Base-by-base conservation (phyloP, 2,797 vertebrate species). In the Echiichthys vipera region DNA sequence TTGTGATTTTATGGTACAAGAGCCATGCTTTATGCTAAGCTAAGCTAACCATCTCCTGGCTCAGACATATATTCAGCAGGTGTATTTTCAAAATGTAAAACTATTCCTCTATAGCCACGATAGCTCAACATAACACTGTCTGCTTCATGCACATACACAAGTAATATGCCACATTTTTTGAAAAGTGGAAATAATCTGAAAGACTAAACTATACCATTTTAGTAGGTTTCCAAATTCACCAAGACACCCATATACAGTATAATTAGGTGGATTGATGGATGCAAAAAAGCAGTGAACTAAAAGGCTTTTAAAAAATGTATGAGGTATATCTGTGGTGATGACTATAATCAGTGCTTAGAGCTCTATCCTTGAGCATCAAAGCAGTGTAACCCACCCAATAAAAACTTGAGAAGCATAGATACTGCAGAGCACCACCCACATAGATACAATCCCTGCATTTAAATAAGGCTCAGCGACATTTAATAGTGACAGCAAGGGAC, bases 401-500 rank as follows among this genome's bases (percentile, higher is more conserved):
- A 64, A 73, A 80, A 36, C 70, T 58, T 53, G 71, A 84, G 56
- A 73, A 76, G 65, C 62, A 76, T 36, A 58, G 45, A 75, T 65
- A 68, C 57, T 27, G 46, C 64, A 57, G 53, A 63, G 51, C 56
- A 65, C 80, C 80, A 71, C 49, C 81, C 68, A 77, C 74, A 77
- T 14, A 65, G 78, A 73, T 76, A 74, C 86, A 71, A 80, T 67
- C 77, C 32, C 71, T 84, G 86, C 81, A 92, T 91, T 83, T 78
- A 80, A 90, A 91, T 85, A 75, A 90, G 84, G 29, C 77, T 81
- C 10, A 4, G 77, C 39, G 61, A 88, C 79, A 80, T 85, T 89
- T 85, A 86, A 74, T 39, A 24, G 63, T 86, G 86, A 85, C 89
- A 88, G 79, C 58, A 70, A 3, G 24, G 56, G 77, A 85, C 76